A percentile compares a stretch with the other conserved stretches of the same genome.
Conservation (phyloP, 2,888 invertebrate species). For the Drosophila macrospina region DNA sequence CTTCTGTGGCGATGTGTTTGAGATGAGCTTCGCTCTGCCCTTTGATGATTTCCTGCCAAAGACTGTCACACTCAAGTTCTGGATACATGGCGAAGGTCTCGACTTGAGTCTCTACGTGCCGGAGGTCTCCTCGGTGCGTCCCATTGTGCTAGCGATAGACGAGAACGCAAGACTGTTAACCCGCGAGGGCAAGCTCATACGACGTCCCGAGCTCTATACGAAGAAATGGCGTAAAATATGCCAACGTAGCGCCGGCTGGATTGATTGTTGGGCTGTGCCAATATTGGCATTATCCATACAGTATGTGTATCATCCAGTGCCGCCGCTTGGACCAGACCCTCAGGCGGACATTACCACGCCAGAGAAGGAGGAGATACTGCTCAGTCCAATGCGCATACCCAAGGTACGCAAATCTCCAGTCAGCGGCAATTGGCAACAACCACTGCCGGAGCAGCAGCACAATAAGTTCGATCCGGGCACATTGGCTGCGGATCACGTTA, state of each 20-base stretch:
- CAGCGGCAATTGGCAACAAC: conserved; percentile 87
- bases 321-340: conserved; percentile 93
- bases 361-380: conserved; percentile 95
- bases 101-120: conserved; percentile 96
- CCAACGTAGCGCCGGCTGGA: conserved; percentile 91
- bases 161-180: conserved; percentile 95
- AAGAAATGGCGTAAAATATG: conserved; percentile 94
- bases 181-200: conserved; percentile 89
- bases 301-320: conserved; percentile 96
- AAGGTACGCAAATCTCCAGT: conserved; percentile 90
- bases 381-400: conserved; percentile 96
- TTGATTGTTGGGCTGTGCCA: conserved; percentile 98
- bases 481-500: conserved; percentile 94
- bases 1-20: conserved; percentile 96
- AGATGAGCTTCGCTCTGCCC: conserved; percentile 96
- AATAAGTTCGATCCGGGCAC: conserved; percentile 95
- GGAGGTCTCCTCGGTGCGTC: conserved; percentile 94
- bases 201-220: conserved; percentile 86
- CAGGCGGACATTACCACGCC: conserved; percentile 97
- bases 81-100: conserved; percentile 97
- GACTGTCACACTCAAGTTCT: conserved; percentile 94
- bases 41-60: conserved; percentile 97
- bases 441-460: conserved; percentile 11
- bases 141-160: conserved; percentile 93
- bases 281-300: conserved; percentile 96